phyloP scores from a whole-genome alignment of 37 sponge, comb jelly and placozoan species.

The Tethya wilhelma region DNA sequence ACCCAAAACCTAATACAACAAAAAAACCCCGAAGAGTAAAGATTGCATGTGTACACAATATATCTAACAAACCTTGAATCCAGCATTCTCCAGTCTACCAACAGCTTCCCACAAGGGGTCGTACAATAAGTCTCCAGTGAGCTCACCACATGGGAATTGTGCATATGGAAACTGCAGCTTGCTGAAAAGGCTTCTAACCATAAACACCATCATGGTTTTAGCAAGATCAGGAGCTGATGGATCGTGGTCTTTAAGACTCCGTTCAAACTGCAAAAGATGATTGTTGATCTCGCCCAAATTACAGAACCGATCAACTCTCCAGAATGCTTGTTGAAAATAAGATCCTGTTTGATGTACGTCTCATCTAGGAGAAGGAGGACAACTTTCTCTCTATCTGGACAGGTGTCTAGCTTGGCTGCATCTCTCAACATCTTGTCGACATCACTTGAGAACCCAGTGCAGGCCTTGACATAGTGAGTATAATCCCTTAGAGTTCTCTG shows the following conservation, averaged over 20 bases:
- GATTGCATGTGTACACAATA: neutral
- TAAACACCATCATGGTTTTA: constrained; percentile 35
- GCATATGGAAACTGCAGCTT: constrained; percentile 20
- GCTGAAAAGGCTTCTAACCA: constrained; percentile 40
- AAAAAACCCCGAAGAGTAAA: neutral
- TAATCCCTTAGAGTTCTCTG: constrained; percentile 60
- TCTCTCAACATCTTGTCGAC: constrained; percentile 30
- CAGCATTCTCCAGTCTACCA: constrained; percentile 16
- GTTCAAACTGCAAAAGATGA: constrained; percentile 12
- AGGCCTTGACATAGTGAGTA: constrained; percentile 30
- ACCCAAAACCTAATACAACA: constrained; percentile 26
- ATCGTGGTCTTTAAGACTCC: constrained; percentile 12
- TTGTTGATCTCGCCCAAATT: constrained; percentile 49
- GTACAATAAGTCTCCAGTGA: constrained; percentile 3
- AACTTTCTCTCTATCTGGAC: constrained; percentile 47
- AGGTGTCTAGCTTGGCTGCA: constrained; percentile 28
- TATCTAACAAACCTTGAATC: neutral
- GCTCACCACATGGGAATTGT: constrained; percentile 15
- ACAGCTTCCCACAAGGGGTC: constrained; percentile 31
- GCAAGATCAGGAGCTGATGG: neutral
- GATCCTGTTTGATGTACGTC: constrained; percentile 57
- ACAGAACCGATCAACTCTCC: constrained; percentile 56
- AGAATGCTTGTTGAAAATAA: constrained; percentile 61
- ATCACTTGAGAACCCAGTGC: constrained; percentile 42
- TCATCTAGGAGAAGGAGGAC: constrained; percentile 55